phyloP scores from a whole-genome alignment of 2,797 vertebrate species.

The Oreortyx pictus region DNA sequence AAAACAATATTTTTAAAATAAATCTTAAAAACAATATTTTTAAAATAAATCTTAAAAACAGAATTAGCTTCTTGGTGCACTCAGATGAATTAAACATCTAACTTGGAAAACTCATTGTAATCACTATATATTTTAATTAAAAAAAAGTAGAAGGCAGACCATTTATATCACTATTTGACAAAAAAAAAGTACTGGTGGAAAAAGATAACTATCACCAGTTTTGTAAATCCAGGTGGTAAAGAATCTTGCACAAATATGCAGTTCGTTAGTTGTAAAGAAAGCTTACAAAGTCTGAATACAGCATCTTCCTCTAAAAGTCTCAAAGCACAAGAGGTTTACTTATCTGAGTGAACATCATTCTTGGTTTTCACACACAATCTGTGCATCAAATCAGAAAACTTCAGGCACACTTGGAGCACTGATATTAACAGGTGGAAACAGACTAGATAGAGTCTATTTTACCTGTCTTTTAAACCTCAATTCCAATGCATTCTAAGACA shows the following conservation, averaged over 20 bases:
- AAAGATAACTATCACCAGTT: neutral
- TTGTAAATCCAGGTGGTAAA: neutral
- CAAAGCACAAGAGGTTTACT: neutral
- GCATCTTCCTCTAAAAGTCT: neutral
- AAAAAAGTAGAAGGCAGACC: neutral
- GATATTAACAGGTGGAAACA: neutral
- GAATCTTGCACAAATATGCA: neutral
- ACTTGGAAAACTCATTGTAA: neutral
- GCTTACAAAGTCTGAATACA: neutral
- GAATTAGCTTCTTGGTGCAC: neutral
- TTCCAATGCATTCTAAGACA: neutral
- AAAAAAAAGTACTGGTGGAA: neutral
- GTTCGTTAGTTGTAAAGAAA: neutral
- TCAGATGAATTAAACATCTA: neutral
- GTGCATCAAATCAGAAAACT: neutral
- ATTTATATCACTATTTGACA: neutral
- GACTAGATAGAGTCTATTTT: neutral
- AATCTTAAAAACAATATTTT: neutral
- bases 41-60: neutral
- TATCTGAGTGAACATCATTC: too few relatives aligned
- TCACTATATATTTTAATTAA: neutral
- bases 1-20: neutral
- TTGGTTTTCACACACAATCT: too few relatives aligned
- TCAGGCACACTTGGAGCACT: neutral
- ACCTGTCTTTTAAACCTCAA: neutral